Evolutionary conservation across 2,113 vertebrate species (phyloP), one percentile per base, ranked within the genome.

Genomic region (Mobula hypostoma): DNA sequence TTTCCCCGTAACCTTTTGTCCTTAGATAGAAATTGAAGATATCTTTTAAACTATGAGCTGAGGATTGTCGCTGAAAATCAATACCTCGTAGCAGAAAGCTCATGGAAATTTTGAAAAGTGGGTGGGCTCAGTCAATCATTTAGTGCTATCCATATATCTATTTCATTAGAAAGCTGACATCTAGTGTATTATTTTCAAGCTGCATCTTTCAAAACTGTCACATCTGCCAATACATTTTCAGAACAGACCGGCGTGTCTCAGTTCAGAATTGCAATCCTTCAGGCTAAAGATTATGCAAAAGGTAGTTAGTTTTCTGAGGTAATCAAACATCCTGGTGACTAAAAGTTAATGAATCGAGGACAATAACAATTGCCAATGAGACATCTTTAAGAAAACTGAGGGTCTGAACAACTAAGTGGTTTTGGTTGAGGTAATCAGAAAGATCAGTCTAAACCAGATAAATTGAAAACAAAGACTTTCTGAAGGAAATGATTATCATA

Each of bases 81-180:
- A 48, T 48, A 5, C 8, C n/a, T 21, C n/a, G n/a, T 24, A 48
- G 36, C 36, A 21, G 83, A 70, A 72, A 70, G 74, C 40, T 72
- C 74, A 76, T 56, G 21, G 19, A 36, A 93, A 74, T 74, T 70
- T 48, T 48, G 70, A 36, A 93, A 24, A 27, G 27, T n/a, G 40
- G 70, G 40, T 93, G 68, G 70, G 36, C 9, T 15, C 36, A 74
- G 70, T 93, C 68, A 72, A 74, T 93, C 91, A 93, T 48, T 93
- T 24, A 48, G 36, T 19, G 74, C 68, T 1, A 93, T 56, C 70
- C 91, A 74, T n/a, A 48, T 29, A 66, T 90, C 85, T 32, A 19
- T 66, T n/a, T 36, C n/a, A 90, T 90, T 90, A 66, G 63, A 90
- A 66, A 90, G 68, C 85, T 66, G 63, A n/a, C 85, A 90, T 63